A percentile compares a stretch with the other conserved stretches of the same genome.
Conservation (phyloP, 2,113 vertebrate species). For the Myodes glareolus region DNA sequence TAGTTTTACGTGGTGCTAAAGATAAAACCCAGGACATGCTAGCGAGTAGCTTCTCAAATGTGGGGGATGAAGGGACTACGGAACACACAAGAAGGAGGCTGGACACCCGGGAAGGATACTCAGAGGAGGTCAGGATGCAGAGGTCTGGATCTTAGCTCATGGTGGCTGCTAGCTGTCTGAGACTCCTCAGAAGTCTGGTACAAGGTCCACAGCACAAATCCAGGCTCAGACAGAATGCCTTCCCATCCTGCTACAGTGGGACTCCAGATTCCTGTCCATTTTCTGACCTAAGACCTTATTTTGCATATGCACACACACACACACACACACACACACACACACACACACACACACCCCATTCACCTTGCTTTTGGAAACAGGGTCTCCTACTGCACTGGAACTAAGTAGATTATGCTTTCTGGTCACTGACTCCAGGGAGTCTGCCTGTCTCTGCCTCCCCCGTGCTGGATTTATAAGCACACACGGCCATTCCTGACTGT, state of each 20-base stretch:
- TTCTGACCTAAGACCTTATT: not conserved
- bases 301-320: too few species aligned
- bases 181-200: fast-evolving
- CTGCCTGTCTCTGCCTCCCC: not conserved
- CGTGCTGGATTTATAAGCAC: not conserved
- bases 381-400: not conserved
- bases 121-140: not conserved
- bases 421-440: not conserved
- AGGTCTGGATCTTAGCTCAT: fast-evolving
- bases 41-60: not conserved
- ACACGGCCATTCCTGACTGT: too few species aligned
- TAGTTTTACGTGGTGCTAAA: too few species aligned
- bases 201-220: not conserved
- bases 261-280: not conserved
- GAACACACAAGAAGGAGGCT: not conserved
- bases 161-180: not conserved
- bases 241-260: not conserved
- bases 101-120: not conserved
- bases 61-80: not conserved
- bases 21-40: not conserved
- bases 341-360: too few species aligned
- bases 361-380: not conserved
- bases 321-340: too few species aligned
- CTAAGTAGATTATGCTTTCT: not conserved
- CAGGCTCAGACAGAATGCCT: not conserved